phyloP scores from a whole-genome alignment of 2,113 vertebrate genomes.

The Lipotes vexillifer region DNA sequence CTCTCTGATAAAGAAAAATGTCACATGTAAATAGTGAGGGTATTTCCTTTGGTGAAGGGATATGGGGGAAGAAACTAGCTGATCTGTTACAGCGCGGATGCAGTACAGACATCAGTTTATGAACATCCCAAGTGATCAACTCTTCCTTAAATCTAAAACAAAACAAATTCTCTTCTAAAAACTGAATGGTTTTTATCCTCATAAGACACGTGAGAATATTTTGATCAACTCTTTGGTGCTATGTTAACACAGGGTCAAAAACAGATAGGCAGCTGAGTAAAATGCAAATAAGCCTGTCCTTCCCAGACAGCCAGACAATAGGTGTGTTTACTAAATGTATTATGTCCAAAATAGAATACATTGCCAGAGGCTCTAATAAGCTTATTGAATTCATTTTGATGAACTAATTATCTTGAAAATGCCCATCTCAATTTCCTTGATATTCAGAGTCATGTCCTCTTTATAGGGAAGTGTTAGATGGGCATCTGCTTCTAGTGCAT shows the following conservation, averaged over 20 bases:
- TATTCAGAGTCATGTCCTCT: neutral
- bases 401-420: neutral
- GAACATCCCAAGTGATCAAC: neutral
- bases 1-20: constrained; percentile 15
- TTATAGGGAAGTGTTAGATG: neutral
- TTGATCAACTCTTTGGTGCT: neutral
- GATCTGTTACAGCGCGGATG: neutral
- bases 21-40: neutral
- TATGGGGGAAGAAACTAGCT: neutral
- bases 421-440: neutral
- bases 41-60: neutral
- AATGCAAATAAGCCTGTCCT: neutral
- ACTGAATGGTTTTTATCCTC: neutral
- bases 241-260: neutral
- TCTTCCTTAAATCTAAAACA: neutral
- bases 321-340: neutral
- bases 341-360: neutral
- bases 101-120: neutral
- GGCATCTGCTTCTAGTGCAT: neutral
- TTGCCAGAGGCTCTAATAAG: neutral
- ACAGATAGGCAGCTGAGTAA: neutral
- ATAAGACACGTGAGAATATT: neutral
- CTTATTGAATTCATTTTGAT: neutral
- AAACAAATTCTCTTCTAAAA: neutral
- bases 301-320: neutral